Evolutionary conservation across 2,797 vertebrate species (phyloP), one percentile per base, ranked within the genome.

Genomic region (Paramormyrops hopkinsi): DNA sequence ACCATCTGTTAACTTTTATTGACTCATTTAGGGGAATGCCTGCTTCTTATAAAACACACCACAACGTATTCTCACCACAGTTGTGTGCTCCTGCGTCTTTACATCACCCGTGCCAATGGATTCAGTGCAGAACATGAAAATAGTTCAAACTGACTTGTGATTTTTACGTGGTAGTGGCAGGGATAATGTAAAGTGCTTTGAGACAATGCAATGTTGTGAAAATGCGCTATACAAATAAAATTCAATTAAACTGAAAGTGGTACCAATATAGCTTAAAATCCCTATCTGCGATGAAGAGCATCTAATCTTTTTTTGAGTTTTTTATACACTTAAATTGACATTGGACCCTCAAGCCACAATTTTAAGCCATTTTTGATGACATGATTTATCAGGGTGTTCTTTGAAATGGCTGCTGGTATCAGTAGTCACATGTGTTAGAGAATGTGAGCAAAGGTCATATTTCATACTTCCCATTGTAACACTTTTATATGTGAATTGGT

Each of bases 1-100:
- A 94, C 95, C 96, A 96, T 96, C 96, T 96, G 96, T 93, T 94
- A 92, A 92, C 93, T 93, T 94, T 95, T 90, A 0, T 91, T 92
- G 93, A 94, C 91, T 94, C 93, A 90, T 93, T 95, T 93, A 92
- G 90, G 91, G 94, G 92, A 89, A 93, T 93, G 94, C 53, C 92
- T 88, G 79, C 92, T 91, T 89, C 93, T 95, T 95, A 96, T 95
- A 94, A 95, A 95, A 94, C 76, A 22, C 88, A 89, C 87, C 46
- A 14, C 14, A 41, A 1, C 17, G 6, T 3, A 17, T 4, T 50
- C 44, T 19, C n/a, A n/a, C 8, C 37, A 22, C 44, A 83, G 3
- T 22, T 9, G 7, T 83, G 41, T 83, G 19, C 79, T 1, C 6
- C n/a, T 83, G 41, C 41, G n/a, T 46, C 41, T 41, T 82, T 46